Percentiles rank a stretch among this genome's conserved stretches.
phyloP scores from a whole-genome alignment of 2,888 invertebrate genomes.

The Hymenopus coronatus region DNA sequence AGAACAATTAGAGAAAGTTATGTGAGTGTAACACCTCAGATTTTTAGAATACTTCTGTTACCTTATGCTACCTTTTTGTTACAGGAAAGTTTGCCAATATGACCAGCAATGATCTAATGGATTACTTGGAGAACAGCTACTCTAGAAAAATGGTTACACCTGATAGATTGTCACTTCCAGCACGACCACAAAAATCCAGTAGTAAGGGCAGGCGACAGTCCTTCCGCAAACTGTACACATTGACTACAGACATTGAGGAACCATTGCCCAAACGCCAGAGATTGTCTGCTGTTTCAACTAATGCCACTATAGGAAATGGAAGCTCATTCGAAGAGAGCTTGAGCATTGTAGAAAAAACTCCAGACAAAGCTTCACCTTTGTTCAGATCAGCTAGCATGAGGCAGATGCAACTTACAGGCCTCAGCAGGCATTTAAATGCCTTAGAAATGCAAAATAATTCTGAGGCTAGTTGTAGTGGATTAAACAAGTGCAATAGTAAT shows the following conservation, averaged over 20 bases:
- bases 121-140: not conserved
- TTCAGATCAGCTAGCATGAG: not conserved
- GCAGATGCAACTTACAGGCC: not conserved
- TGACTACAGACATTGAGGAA: not conserved
- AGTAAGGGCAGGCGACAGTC: not conserved
- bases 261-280: not conserved
- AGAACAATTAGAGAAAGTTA: too few species aligned
- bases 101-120: not conserved
- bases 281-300: not conserved
- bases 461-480: not conserved
- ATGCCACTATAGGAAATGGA: not conserved
- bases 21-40: too few species aligned
- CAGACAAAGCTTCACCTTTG: not conserved
- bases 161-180: not conserved
- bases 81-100: not conserved
- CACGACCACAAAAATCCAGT: not conserved
- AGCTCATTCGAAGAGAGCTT: not conserved
- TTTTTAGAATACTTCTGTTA: too few species aligned
- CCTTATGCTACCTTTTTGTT: not conserved
- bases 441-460: not conserved
- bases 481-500: not conserved
- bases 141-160: not conserved
- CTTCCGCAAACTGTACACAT: not conserved
- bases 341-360: not conserved
- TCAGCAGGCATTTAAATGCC: not conserved